phyloP scores from a whole-genome alignment of 2,113 vertebrate species.

The Archilochus colubris region DNA sequence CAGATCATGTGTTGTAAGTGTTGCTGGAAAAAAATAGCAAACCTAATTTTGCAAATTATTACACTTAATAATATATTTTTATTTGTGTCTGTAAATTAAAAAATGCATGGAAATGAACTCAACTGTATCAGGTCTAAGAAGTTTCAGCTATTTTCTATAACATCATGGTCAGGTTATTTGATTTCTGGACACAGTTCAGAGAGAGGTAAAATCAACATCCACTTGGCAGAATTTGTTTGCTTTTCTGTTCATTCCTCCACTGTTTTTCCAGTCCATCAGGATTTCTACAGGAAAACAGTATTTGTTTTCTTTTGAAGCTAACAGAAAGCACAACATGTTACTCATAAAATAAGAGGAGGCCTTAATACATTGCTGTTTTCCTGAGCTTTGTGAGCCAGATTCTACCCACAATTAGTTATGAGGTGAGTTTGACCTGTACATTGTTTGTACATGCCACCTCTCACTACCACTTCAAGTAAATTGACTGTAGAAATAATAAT shows the following conservation, averaged over 20 bases:
- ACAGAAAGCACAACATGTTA: slow-evolving; percentile 8
- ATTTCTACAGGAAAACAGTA: background rate
- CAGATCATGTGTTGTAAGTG: background rate
- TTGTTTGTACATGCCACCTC: background rate
- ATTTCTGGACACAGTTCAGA: slow-evolving; percentile 9
- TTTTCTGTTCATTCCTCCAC: slow-evolving; percentile 37
- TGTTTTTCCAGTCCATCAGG: slow-evolving; percentile 19
- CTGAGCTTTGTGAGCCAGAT: background rate
- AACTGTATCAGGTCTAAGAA: background rate
- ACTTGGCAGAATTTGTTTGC: slow-evolving; percentile 24
- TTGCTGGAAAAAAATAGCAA: background rate
- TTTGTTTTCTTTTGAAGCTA: slow-evolving; percentile 22
- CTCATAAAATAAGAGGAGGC: background rate
- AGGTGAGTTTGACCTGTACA: rapidly evolving
- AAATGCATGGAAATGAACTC: background rate
- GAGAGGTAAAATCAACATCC: slow-evolving; percentile 32
- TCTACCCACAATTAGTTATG: background rate
- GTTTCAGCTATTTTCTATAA: background rate
- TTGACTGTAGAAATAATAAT: background rate
- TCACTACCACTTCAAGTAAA: background rate
- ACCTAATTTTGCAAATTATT: background rate
- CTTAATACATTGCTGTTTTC: background rate
- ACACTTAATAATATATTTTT: background rate
- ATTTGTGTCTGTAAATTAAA: background rate
- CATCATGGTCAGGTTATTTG: background rate